Evolutionary conservation across 2,888 invertebrate species (phyloP), one percentile per base, ranked within the genome.

Genomic region (Nemurella pictetii): DNA sequence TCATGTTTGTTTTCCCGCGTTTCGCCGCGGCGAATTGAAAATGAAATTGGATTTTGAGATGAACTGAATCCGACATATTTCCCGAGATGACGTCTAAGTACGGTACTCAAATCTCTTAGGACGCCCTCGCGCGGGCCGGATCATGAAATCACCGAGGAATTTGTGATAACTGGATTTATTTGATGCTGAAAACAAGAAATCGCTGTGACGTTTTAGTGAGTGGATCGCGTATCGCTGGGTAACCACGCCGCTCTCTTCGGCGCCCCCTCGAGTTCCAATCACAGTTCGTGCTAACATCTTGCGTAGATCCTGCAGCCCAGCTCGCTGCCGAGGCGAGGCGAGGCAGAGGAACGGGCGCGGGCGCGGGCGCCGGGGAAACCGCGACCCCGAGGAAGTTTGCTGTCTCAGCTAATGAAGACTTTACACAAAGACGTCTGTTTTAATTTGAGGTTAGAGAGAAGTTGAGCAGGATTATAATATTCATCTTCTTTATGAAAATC

Each of bases 401-500:
- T 78, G 78, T 78, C 78, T n/a, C 30, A 78, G 78, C 78, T 78
- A 78, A 78, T 78, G 78, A 78, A 78, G 78, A 78, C 30, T 29
- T 20, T 30, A 78, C 78, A 78, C 78, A 78, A 78, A 78, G 78
- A 78, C 78, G 78, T 78, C 78, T 78, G 78, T 78, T 78, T 78
- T 78, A 78, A 78, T 78, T 78, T 78, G 78, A 78, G 78, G 78
- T 30, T 78, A 78, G 78, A 78, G 78, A 78, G 78, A 78, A 27
- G 78, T 78, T 78, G 78, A 30, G 78, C 30, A 78, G 78, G 78
- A 78, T 78, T 78, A 78, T 78, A 30, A 78, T 78, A 78, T 78
- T 78, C 78, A 78, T 30, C 30, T 30, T 78, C 78, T 78, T 78
- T 30, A 78, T 30, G 78, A 78, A 78, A 78, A 78, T 78, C 78